Evolutionary conservation across 2,797 vertebrate genomes (phyloP), one percentile per base, ranked within the genome.

Genomic region (Artibeus lituratus): DNA sequence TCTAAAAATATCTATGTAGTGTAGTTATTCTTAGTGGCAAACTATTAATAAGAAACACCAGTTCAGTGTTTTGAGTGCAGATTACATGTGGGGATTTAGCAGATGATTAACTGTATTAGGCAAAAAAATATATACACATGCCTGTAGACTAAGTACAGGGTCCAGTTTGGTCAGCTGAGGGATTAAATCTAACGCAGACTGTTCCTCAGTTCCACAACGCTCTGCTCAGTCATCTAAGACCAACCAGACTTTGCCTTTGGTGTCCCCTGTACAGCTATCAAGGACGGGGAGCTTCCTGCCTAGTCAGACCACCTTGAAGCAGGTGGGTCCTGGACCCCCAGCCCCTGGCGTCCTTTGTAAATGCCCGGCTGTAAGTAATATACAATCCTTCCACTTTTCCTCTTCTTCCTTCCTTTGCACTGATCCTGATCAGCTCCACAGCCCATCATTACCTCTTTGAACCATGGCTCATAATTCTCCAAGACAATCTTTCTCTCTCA

Each of bases 291-390:
- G 15, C 87, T 53, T 78, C 22, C 37, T 77, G 7, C 32, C 7
- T 26, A 7, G 2, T 24, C 35, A 35, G 22, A 37, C 15, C 19
- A 35, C 22, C 14, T 32, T 44, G 26, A 7, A 26, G n/a, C 4
- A 76, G 26, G 47, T 44, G 2, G 55, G 0, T 1, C n/a, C 47
- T 22, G 11, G n/a, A n/a, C 7, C 37, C 8, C 11, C 0, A 0
- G 26, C 14, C 1, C 16, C 14, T 11, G 22, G 51, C 0, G 0
- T 26, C 81, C 47, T 51, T 53, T 57, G n/a, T 42, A 10, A 42
- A 16, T 35, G 11, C 16, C 47, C 14, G 10, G 7, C 24, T 49
- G 12, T 77, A 18, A 19, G 32, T 90, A 51, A 18, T 15, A 10
- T 8, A 51, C 8, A 51, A 44, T 72, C 78, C 65, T 11, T 42